A percentile compares a stretch with the other conserved stretches of the same genome.
phyloP scores from a whole-genome alignment of 2,888 invertebrate species.

The Ennomos quercinarius region DNA sequence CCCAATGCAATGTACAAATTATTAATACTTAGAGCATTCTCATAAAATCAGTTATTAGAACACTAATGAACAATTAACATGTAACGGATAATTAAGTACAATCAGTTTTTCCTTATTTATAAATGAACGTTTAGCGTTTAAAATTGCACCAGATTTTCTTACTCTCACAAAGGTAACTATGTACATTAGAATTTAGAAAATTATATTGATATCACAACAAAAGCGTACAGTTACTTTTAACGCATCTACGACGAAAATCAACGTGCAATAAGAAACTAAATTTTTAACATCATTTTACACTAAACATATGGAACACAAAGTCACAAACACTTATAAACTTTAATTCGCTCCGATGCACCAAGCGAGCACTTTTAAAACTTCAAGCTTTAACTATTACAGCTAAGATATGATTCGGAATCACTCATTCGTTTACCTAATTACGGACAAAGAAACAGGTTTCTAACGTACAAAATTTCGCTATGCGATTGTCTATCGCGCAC shows the following conservation, averaged over 20 bases:
- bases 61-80: slow-evolving; percentile 8
- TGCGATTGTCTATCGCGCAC: slow-evolving; percentile 40
- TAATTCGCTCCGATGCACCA: slow-evolving; percentile 39
- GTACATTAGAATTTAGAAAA: slow-evolving; percentile 31
- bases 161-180: slow-evolving; percentile 15
- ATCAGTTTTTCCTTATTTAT: slow-evolving; percentile 19
- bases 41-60: neutral
- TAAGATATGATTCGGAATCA: slow-evolving; percentile 81
- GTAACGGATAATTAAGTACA: slow-evolving; percentile 34
- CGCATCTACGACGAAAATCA: slow-evolving; percentile 24
- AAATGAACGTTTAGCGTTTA: slow-evolving; percentile 16
- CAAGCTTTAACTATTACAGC: slow-evolving; percentile 68
- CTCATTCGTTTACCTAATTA: slow-evolving; percentile 62
- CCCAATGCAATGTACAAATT: no score
- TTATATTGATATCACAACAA: slow-evolving; percentile 35
- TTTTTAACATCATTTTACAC: slow-evolving; percentile 11
- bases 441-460: slow-evolving; percentile 44
- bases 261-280: slow-evolving; percentile 20
- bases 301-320: slow-evolving; percentile 10
- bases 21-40: no score
- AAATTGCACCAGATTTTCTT: slow-evolving; percentile 34
- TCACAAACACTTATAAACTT: slow-evolving; percentile 23
- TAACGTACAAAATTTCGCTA: slow-evolving; percentile 54
- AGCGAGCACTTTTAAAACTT: slow-evolving; percentile 31
- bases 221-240: slow-evolving; percentile 26